phyloP scores from a whole-genome alignment of 2,888 invertebrate genomes.

The Rotaria magnacalcarata region DNA sequence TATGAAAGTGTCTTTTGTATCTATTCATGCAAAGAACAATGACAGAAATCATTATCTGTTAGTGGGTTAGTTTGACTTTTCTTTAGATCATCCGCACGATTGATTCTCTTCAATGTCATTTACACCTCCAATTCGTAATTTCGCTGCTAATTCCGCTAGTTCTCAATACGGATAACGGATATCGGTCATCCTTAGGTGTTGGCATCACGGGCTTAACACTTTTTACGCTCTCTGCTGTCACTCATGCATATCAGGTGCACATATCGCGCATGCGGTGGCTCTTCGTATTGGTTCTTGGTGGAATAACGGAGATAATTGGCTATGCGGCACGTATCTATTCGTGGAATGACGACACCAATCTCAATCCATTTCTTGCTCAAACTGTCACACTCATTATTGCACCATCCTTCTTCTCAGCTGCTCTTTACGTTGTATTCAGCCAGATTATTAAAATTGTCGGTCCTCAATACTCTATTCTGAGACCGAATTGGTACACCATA shows the following conservation, averaged over 20 bases:
- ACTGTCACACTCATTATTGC: neutral
- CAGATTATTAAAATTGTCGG: neutral
- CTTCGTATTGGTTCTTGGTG: neutral
- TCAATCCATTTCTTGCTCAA: neutral
- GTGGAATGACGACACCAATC: neutral
- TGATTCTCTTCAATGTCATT: too few species aligned
- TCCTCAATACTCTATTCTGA: neutral
- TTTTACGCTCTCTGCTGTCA: neutral
- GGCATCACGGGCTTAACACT: neutral
- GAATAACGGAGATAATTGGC: neutral
- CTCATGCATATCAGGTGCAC: neutral
- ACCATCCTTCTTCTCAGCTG: constrained; percentile 8
- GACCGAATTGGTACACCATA: neutral
- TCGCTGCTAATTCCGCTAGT: too few species aligned
- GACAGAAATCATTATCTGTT: too few species aligned
- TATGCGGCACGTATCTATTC: neutral
- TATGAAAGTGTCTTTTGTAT: too few species aligned
- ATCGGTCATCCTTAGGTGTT: neutral
- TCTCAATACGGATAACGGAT: neutral
- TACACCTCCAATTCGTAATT: too few species aligned
- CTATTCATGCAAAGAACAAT: too few species aligned
- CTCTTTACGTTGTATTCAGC: neutral
- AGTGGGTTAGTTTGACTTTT: too few species aligned
- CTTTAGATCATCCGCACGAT: too few species aligned
- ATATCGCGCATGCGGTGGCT: neutral